Conservation (phyloP, 1,140 invertebrate species). For the Drosophila nikananu region DNA sequence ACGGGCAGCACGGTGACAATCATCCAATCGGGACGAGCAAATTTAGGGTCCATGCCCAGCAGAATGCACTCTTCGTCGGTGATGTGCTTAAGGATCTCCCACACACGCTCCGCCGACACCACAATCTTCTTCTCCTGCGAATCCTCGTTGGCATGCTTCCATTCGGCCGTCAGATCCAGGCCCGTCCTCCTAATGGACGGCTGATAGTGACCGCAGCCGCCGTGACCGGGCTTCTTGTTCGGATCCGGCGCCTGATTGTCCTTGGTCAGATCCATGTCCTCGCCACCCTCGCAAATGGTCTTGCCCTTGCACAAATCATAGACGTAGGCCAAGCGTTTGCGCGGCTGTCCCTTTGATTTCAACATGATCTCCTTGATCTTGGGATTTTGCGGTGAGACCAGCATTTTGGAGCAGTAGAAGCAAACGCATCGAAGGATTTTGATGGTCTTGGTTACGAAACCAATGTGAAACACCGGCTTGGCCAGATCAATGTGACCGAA, state of each 20-base stretch:
- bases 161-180: slow-evolving; percentile 97
- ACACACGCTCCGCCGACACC: slow-evolving; percentile 97
- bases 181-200: slow-evolving; percentile 95
- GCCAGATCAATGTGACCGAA: slow-evolving; percentile 99
- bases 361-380: slow-evolving; percentile 99
- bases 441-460: slow-evolving; percentile 98
- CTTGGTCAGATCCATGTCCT: slow-evolving; percentile 97
- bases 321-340: slow-evolving; percentile 97
- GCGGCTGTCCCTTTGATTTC: slow-evolving; percentile 98
- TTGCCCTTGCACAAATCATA: slow-evolving; percentile 99
- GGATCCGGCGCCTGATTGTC: slow-evolving; percentile 87
- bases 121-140: slow-evolving; percentile 97
- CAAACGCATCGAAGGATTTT: slow-evolving; percentile 99
- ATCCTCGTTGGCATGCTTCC: slow-evolving; percentile 99
- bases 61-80: slow-evolving; percentile 98
- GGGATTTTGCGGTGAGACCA: slow-evolving; percentile 97
- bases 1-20: slow-evolving; percentile 98
- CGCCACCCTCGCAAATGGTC: slow-evolving; percentile 99
- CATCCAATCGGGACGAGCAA: slow-evolving; percentile 99
- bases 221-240: slow-evolving; percentile 93
- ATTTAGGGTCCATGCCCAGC: slow-evolving; percentile 98
- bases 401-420: slow-evolving; percentile 98
- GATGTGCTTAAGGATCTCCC: slow-evolving; percentile 98
- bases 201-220: slow-evolving; percentile 99
- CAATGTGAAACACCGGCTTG: slow-evolving; percentile 99